Conservation (phyloP, 2,113 vertebrate species). For the Geothlypis trichas region DNA sequence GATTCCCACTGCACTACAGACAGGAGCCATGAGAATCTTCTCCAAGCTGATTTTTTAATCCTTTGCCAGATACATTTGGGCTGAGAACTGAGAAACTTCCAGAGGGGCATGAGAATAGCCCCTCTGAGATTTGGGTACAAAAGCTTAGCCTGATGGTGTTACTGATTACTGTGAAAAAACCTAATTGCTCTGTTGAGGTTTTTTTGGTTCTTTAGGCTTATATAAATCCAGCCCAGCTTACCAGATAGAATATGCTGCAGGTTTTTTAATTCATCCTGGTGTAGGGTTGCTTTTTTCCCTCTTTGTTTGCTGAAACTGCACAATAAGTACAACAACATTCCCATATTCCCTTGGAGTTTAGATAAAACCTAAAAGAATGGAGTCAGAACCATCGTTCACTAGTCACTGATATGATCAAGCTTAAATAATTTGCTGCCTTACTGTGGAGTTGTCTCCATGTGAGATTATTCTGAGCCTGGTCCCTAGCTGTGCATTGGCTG, state of each 20-base stretch:
- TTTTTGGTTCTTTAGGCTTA: background rate
- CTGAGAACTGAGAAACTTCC: background rate
- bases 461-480: background rate
- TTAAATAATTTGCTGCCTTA: conserved; percentile 63
- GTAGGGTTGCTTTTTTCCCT: background rate
- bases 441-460: background rate
- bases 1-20: background rate
- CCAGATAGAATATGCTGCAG: background rate
- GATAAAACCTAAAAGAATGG: conserved; percentile 27
- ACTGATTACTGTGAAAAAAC: background rate
- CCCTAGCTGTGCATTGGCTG: background rate
- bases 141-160: background rate
- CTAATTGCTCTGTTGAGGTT: background rate
- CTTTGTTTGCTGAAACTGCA: background rate
- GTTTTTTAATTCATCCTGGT: background rate
- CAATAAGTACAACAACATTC: background rate
- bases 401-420: conserved; percentile 24
- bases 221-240: background rate
- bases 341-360: background rate
- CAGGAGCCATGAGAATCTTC: background rate
- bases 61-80: background rate
- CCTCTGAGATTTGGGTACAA: background rate
- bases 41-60: background rate
- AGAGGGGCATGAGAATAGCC: background rate
- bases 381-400: background rate